Conservation (phyloP, 2,797 vertebrate genomes). For the Falco biarmicus region DNA sequence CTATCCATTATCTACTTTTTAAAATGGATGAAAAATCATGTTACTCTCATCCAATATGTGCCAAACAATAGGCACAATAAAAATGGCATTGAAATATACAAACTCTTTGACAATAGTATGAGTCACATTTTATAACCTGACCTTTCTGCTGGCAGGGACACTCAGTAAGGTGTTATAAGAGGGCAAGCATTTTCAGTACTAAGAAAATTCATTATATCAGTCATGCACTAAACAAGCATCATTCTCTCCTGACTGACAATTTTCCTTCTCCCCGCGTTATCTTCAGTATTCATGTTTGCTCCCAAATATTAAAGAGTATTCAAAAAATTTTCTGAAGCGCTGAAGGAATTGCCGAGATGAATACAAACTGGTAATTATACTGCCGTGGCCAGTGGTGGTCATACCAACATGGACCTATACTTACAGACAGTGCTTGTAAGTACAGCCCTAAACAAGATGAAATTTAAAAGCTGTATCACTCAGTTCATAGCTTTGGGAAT, state of each 20-base stretch:
- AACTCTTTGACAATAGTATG: slow-evolving; percentile 57
- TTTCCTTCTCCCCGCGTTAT: not conserved
- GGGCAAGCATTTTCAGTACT: slow-evolving; percentile 52
- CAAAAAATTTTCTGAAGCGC: not conserved
- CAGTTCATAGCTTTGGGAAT: not conserved
- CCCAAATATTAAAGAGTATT: not conserved
- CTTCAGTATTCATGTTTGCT: not conserved
- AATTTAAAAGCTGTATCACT: not conserved
- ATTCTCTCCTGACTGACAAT: slow-evolving; percentile 1
- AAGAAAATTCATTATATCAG: slow-evolving; percentile 60
- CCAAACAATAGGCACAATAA: slow-evolving; percentile 62
- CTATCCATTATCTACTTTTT: slow-evolving; percentile 52
- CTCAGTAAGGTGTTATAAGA: slow-evolving; percentile 60
- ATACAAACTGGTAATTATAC: not conserved
- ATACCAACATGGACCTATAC: not conserved
- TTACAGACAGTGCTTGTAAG: not conserved
- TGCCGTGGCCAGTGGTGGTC: not conserved
- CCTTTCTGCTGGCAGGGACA: slow-evolving; percentile 63
- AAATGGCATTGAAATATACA: slow-evolving; percentile 66
- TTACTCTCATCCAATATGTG: slow-evolving; percentile 31
- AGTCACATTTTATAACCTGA: slow-evolving; percentile 67
- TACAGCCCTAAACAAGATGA: not conserved
- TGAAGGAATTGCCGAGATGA: not conserved
- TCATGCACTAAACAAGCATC: slow-evolving; percentile 36
- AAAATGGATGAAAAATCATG: slow-evolving; percentile 64